These are phyloP conservation scores for human DNA, from an alignment of 2,113 vertebrate genomes.

Conservation along the genomic window DNA sequence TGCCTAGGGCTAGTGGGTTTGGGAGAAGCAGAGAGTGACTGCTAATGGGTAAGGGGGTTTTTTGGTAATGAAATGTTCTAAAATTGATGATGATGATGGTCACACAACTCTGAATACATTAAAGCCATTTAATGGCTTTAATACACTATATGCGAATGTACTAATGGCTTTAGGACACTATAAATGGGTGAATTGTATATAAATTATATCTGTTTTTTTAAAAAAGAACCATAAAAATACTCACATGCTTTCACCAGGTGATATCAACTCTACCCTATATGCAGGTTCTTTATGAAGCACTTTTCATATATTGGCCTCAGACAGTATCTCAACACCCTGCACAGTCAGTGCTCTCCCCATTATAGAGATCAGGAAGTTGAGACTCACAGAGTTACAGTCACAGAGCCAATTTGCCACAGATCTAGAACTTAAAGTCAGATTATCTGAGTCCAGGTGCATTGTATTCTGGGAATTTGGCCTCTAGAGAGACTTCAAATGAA, in stretches of 20 bases:
- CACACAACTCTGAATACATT: neutral
- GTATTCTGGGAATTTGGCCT: neutral
- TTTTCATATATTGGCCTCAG: neutral
- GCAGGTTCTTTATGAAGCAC: neutral
- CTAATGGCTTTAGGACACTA: neutral
- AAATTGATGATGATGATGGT: neutral
- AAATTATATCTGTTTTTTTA: neutral
- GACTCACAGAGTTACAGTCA: neutral
- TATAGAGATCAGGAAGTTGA: neutral
- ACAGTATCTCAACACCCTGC: neutral
- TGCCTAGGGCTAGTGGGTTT: neutral
- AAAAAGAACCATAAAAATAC: constrained; percentile 14
- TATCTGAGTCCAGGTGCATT: neutral
- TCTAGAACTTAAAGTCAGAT: constrained; percentile 1
- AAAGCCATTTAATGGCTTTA: neutral
- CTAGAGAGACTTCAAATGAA: neutral
- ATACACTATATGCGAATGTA: no score
- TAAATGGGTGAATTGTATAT: neutral
- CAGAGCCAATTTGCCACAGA: neutral
- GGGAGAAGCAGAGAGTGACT: neutral
- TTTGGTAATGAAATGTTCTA: neutral
- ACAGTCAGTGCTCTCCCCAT: neutral
- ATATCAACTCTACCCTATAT: neutral
- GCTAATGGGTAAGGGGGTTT: neutral
- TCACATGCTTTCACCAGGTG: neutral